Evolutionary conservation across 1,140 invertebrate species (phyloP).

Genomic region (Rhopalosiphum maidis): DNA sequence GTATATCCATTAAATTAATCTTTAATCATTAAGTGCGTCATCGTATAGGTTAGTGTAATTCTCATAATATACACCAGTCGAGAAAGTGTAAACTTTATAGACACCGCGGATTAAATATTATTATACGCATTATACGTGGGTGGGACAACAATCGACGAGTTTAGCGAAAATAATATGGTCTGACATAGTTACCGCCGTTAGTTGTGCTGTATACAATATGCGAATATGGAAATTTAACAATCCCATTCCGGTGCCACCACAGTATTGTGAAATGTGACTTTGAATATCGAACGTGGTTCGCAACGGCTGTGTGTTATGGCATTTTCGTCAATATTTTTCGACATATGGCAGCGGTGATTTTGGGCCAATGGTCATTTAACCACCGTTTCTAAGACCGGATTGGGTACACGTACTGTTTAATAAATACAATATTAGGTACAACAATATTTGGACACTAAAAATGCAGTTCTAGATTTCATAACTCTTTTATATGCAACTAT

Average conservation of each 20-base stretch:
- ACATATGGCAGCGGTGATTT: neutral
- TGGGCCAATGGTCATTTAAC: neutral
- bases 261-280: neutral
- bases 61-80: neutral
- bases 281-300: neutral
- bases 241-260: neutral
- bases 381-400: neutral
- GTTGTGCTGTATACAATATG: neutral
- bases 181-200: neutral
- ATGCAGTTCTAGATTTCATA: neutral
- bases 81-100: neutral
- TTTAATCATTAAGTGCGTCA: neutral
- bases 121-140: neutral
- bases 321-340: too few species aligned
- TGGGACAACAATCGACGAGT: neutral
- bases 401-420: neutral
- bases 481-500: neutral
- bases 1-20: neutral
- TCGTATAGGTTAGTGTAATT: neutral
- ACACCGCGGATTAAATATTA: neutral
- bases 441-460: neutral
- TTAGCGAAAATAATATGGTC: neutral
- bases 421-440: neutral
- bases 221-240: neutral
- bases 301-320: neutral